Conservation (phyloP, 2,797 vertebrate species). For the Girardinus metallicus region DNA sequence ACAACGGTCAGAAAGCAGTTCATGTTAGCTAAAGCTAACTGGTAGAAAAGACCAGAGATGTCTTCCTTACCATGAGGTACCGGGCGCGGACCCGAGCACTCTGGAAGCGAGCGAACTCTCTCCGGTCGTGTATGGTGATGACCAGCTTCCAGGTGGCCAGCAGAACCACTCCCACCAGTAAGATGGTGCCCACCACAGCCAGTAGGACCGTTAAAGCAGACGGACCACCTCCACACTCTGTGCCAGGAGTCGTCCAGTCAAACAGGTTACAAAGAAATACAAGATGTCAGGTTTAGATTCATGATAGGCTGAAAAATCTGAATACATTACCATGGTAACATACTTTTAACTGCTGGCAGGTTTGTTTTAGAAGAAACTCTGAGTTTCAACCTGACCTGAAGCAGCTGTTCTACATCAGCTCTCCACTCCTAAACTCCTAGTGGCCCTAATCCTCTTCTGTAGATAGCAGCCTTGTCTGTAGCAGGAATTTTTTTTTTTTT, state of each 20-base stretch:
- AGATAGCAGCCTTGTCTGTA: too few species aligned
- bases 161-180: constrained; percentile 83
- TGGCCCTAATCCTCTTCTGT: too few species aligned
- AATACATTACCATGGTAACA: background rate
- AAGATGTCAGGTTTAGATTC: background rate
- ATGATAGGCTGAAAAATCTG: background rate
- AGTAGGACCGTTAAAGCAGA: constrained; percentile 87
- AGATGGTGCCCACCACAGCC: constrained; percentile 82
- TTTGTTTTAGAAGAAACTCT: background rate
- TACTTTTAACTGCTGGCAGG: background rate
- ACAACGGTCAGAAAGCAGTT: background rate
- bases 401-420: background rate
- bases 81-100: constrained; percentile 91
- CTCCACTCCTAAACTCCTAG: background rate
- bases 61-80: constrained; percentile 91
- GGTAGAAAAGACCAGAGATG: background rate
- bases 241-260: background rate
- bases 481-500: too few species aligned
- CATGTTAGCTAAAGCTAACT: background rate
- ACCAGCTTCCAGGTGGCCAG: constrained; percentile 92
- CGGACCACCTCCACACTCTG: constrained; percentile 88
- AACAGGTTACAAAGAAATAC: background rate
- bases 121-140: constrained; percentile 92
- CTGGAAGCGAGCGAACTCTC: constrained; percentile 94
- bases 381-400: background rate